Evolutionary conservation across 2,113 vertebrate species (phyloP).

Genomic region (Phodopus roborovskii): DNA sequence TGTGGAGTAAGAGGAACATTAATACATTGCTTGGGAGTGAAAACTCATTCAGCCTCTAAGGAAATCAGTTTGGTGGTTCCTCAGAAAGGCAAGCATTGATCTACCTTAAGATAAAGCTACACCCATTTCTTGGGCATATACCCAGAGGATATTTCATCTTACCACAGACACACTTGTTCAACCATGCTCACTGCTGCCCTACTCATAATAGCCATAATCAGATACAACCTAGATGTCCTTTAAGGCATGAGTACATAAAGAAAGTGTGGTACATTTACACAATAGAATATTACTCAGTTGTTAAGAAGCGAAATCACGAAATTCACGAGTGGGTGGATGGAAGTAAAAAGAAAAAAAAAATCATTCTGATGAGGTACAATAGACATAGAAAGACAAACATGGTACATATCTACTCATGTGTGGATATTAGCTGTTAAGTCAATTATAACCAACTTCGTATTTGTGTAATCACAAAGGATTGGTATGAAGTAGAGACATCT

Average conservation of each 20-base stretch:
- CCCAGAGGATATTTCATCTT: neutral
- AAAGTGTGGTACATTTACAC: neutral
- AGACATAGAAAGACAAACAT: neutral
- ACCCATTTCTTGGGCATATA: neutral
- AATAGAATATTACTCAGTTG: neutral
- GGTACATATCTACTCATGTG: neutral
- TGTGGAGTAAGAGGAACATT: neutral
- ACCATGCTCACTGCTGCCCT: neutral
- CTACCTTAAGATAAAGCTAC: neutral
- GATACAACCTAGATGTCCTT: neutral
- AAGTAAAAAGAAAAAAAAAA: neutral
- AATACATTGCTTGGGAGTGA: neutral
- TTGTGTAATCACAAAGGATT: neutral
- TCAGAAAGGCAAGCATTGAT: neutral
- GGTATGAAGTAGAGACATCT: neutral
- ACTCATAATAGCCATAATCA: neutral
- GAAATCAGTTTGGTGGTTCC: neutral
- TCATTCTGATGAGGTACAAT: neutral
- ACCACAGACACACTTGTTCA: neutral
- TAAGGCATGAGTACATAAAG: neutral
- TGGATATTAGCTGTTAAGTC: neutral
- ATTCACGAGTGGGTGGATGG: neutral
- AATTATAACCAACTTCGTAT: neutral
- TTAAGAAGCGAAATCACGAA: neutral
- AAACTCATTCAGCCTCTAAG: neutral